Evolutionary conservation across 2,113 vertebrate species (phyloP).

Genomic region (Amphilophus citrinellus): DNA sequence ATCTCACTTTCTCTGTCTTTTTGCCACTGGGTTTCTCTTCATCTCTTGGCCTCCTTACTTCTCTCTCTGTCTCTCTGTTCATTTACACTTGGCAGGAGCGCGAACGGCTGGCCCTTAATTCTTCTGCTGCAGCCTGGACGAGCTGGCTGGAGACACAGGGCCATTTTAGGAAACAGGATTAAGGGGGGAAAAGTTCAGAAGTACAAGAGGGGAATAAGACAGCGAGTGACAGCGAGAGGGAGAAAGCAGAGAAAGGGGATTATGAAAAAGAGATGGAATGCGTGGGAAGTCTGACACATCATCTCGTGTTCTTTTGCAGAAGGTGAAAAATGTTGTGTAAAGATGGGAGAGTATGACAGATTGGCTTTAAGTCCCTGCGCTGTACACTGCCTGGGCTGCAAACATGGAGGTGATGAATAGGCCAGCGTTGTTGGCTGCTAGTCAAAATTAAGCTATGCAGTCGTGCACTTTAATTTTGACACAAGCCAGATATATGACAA

Average conservation of each 20-base stretch:
- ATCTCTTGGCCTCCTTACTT: not conserved
- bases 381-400: constrained; percentile 30
- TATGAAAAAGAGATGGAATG: constrained; percentile 49
- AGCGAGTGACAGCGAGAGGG: constrained; percentile 35
- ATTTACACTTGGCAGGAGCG: constrained; percentile 54
- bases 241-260: constrained; percentile 38
- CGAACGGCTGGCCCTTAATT: constrained; percentile 20
- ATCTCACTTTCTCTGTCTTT: constrained; percentile 25
- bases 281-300: constrained; percentile 52
- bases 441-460: constrained; percentile 57
- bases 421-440: constrained; percentile 50
- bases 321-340: constrained; percentile 56
- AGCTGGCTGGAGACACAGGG: constrained; percentile 47
- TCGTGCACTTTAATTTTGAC: constrained; percentile 48
- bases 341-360: constrained; percentile 49
- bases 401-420: constrained; percentile 67
- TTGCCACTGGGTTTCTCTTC: not conserved
- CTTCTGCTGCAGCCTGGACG: constrained; percentile 28
- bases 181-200: constrained; percentile 65
- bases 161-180: constrained; percentile 69
- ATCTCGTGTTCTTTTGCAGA: constrained; percentile 51
- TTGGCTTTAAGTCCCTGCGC: constrained; percentile 40
- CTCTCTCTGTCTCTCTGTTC: constrained; percentile 13
- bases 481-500: constrained; percentile 51
- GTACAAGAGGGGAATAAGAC: constrained; percentile 33